Evolutionary conservation across 2,113 vertebrate species (phyloP).

Genomic region (Pseudorasbora parva): DNA sequence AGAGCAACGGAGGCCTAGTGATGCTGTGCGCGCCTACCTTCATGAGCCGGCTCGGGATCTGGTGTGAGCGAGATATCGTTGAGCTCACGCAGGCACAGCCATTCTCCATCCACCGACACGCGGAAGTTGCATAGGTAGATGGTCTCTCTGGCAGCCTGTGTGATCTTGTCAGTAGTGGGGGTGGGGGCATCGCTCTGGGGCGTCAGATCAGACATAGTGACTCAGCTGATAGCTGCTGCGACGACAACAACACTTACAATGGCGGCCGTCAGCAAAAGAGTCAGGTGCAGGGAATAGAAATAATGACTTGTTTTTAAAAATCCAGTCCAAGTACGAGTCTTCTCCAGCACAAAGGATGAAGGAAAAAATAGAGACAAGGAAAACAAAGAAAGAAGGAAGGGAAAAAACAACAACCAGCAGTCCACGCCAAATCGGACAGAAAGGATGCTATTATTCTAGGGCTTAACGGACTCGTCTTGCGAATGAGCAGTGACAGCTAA

Average conservation of each 20-base stretch:
- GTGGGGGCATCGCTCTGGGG: slow-evolving; percentile 97
- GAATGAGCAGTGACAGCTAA: slow-evolving; percentile 42
- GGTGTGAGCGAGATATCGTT: slow-evolving; percentile 99
- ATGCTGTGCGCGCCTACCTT: slow-evolving; percentile 82
- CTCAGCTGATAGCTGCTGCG: slow-evolving; percentile 86
- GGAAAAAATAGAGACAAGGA: slow-evolving; percentile 40
- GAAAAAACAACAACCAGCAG: slow-evolving; percentile 54
- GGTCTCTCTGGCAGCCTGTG: slow-evolving; percentile 98
- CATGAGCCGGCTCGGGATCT: slow-evolving; percentile 95
- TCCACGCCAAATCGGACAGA: slow-evolving; percentile 60
- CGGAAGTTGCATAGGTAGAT: slow-evolving; percentile 99
- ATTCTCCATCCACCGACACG: slow-evolving; percentile 98
- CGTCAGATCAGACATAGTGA: slow-evolving; percentile 99
- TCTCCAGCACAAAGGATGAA: slow-evolving; percentile 57
- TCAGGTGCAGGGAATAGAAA: slow-evolving; percentile 28
- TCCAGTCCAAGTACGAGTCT: slow-evolving; percentile 35
- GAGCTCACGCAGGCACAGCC: slow-evolving; percentile 97
- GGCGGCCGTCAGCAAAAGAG: slow-evolving; percentile 60
- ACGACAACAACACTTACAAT: slow-evolving; percentile 69
- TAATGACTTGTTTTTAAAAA: neutral
- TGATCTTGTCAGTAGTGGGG: slow-evolving; percentile 99
- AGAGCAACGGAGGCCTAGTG: slow-evolving; percentile 37
- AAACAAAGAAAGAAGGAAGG: slow-evolving; percentile 32
- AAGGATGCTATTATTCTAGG: slow-evolving; percentile 57
- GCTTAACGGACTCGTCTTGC: slow-evolving; percentile 56